Evolutionary conservation across 92 coral and sea anemone genomes (phyloP), one percentile per base, ranked within the genome.

Genomic region (Palythoa grandis): DNA sequence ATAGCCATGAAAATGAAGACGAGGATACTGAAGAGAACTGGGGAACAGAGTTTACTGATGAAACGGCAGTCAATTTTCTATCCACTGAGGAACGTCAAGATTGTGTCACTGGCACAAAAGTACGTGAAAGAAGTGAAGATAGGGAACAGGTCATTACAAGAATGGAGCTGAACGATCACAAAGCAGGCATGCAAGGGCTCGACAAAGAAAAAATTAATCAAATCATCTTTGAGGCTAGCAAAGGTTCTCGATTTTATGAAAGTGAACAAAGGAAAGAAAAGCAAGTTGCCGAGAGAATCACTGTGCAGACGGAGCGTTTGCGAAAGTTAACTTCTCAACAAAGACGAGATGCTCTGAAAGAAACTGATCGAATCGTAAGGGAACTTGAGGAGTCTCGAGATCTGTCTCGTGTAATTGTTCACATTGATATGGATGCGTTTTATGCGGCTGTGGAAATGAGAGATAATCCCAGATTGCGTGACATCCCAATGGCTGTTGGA

Each of bases 401-500:
- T 79, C 87, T 97, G 69, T 88, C 92, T 66, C 98, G 99, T 53
- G 90, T 94, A 19, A 93, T 97, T 76, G 94, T 97, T 74, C 99
- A 97, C 52, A 88, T 97, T 47, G 99, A 97, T 72, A 97, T 97
- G 99, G 99, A 97, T 82, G 99, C 99, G 3, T 97, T 93, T 79
- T 97, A 92, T 77, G 99, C 99, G 19, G 98, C 99, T 9, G 99
- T 97, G 13, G 99, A 97, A 85, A 97, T 92, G 93, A 82, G 97
- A 67, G 97, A 94, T 48, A 88, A 91, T 52, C 99, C 98, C 38
- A 92, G 73, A 50, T 86, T 97, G 88, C 91, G 90, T 82, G 93
- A 92, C 88, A 97, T 90, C 66, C 98, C 99, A 5, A 97, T 97
- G 99, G 99, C 98, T 8, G 99, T 97, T 2, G 99, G 99, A 13